phyloP scores from a whole-genome alignment of 2,888 invertebrate genomes.

The Trissolcus brochymenae region DNA sequence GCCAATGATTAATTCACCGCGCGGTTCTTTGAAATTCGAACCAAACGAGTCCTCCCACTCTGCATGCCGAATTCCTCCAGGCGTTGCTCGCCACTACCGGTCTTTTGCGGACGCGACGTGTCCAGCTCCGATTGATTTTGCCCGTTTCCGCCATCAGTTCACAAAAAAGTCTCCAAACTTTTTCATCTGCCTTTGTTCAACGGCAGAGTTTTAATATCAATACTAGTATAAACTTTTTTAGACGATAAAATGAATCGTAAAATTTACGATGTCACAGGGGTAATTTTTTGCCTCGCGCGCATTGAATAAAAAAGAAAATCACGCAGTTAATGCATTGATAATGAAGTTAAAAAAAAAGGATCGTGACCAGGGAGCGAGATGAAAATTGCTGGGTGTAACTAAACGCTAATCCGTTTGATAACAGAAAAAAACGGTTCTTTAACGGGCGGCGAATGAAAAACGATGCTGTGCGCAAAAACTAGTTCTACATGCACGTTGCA shows the following conservation, averaged over 20 bases:
- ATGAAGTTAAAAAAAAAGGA: not conserved
- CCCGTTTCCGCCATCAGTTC: not conserved
- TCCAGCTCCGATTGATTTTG: conserved; percentile 6
- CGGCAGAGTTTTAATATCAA: not conserved
- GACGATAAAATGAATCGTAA: not conserved
- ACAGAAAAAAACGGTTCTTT: conserved; percentile 28
- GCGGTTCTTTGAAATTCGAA: conserved; percentile 47
- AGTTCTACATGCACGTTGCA: conserved; percentile 47
- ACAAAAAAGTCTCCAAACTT: not conserved
- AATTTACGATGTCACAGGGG: not conserved
- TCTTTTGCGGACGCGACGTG: conserved; percentile 31
- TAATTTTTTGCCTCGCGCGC: not conserved
- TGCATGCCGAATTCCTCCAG: conserved; percentile 31
- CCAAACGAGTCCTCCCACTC: conserved; percentile 37
- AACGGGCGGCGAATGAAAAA: conserved; percentile 40
- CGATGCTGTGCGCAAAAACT: conserved; percentile 50
- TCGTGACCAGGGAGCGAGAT: conserved; percentile 1
- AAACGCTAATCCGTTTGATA: conserved; percentile 46
- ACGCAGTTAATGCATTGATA: conserved; percentile 2
- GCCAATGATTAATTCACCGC: conserved; percentile 41
- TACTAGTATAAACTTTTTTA: not conserved
- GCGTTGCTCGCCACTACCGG: conserved; percentile 35
- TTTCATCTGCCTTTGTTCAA: not conserved
- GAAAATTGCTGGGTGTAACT: conserved; percentile 34
- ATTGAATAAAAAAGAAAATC: not conserved